Base-by-base conservation (phyloP, 23 tunicate genomes). In the Halocynthia roretzi region DNA sequence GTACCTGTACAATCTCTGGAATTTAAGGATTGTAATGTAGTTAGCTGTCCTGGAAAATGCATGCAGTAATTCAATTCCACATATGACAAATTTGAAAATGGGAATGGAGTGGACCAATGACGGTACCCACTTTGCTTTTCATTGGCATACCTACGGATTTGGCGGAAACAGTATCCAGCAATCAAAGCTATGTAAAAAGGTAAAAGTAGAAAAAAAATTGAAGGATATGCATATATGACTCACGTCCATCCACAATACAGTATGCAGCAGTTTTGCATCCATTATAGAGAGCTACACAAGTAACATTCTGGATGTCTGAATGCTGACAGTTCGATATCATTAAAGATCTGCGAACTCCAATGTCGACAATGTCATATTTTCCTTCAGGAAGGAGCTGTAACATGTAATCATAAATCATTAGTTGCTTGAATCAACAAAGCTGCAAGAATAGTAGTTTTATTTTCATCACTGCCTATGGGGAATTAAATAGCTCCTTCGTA, bases 271-370 rank as follows among this genome's bases (percentile, higher is more conserved):
- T 40, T 5, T 78, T 52, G 75, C 85, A 86, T 53, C 67, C 82
- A 62, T 93, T 93, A 79, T 93, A 93, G 75, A 51, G 68, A 75
- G 91, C 91, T 50, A 86, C 91, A 68, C 98, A 93, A 69, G 86
- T 93, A 18, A 86, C 86, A 50, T 78, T 84, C 69, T 86, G 91
- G 9, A 86, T 83, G 65, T 93, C 98, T 6, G 79, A 77, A 6
- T 51, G 14, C 19, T 11, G 52, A 58, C 91, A 86, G 61, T 93
- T 79, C 64, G 82, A 78, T 18, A 93, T 83, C 51, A 86, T 75
- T 54, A 93, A 75, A 8, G 84, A 56, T 9, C 98, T 87, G 12
- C 71, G 77, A 15, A 31, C 82, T 58, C 98, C 98, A 44, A 71
- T 78, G 76, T 67, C 62, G 18, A 93, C 82, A 54, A 93, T 66